phyloP scores from a whole-genome alignment of 2,797 vertebrate species.

The Pangasius macronema region DNA sequence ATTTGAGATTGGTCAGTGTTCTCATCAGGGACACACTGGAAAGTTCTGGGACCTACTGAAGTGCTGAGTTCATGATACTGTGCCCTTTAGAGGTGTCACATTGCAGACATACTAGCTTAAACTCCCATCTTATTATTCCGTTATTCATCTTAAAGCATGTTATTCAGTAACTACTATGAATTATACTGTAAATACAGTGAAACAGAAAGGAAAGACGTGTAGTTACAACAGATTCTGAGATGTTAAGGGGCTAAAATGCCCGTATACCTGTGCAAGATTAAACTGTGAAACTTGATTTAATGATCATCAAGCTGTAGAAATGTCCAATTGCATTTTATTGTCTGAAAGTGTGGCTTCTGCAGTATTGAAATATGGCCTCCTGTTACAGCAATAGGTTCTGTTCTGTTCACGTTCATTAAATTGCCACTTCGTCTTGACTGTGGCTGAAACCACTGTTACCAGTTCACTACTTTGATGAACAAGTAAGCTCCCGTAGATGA shows the following conservation, averaged over 20 bases:
- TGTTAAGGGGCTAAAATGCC: neutral
- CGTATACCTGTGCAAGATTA: neutral
- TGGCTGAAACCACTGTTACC: neutral
- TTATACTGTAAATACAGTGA: neutral
- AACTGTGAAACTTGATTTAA: neutral
- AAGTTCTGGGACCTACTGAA: neutral
- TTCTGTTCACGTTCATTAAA: neutral
- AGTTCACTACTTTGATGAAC: neutral
- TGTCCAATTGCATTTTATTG: neutral
- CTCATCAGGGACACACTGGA: neutral
- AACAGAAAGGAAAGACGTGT: neutral
- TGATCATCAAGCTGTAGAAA: neutral
- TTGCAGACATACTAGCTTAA: neutral
- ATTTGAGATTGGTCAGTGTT: neutral
- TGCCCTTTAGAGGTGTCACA: neutral
- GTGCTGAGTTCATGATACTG: neutral
- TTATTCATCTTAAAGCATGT: neutral
- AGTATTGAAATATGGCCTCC: neutral
- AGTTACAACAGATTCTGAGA: neutral
- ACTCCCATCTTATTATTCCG: neutral
- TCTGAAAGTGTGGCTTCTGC: neutral
- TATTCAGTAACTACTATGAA: neutral
- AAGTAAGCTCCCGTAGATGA: neutral
- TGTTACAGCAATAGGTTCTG: neutral
- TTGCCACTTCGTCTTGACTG: neutral